phyloP scores from a whole-genome alignment of 2,113 vertebrate genomes.

The Apeltes quadracus region DNA sequence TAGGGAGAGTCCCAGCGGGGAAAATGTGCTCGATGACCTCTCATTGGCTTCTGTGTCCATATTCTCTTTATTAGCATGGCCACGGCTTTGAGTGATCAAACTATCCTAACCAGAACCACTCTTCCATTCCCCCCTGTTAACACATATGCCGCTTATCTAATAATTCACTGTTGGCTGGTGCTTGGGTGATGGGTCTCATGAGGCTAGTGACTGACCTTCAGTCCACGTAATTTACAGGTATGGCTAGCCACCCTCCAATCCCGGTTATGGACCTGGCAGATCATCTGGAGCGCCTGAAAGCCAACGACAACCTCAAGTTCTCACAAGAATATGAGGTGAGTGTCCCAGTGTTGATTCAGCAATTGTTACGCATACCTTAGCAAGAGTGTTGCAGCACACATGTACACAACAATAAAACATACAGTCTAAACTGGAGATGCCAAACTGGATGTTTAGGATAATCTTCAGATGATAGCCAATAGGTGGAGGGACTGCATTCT shows the following conservation, averaged over 20 bases:
- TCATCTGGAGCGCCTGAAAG: conserved; percentile 96
- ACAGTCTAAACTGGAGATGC: not conserved
- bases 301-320: conserved; percentile 99
- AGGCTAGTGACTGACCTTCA: conserved; percentile 49
- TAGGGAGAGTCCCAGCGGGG: conserved; percentile 86
- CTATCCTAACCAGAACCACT: conserved; percentile 83
- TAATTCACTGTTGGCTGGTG: conserved; percentile 55
- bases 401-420: not conserved
- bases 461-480: too few species aligned
- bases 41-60: conserved; percentile 89
- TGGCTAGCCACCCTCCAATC: conserved; percentile 97
- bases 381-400: not conserved
- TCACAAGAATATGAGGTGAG: conserved; percentile 98
- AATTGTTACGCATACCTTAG: not conserved
- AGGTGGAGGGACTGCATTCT: too few species aligned
- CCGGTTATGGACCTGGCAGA: conserved; percentile 95
- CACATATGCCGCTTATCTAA: conserved; percentile 78
- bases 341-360: not conserved
- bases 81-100: conserved; percentile 93
- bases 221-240: conserved; percentile 86
- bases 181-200: conserved; percentile 19
- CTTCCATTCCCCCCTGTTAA: conserved; percentile 81
- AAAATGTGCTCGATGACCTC: conserved; percentile 85
- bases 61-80: conserved; percentile 88
- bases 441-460: not conserved